These are phyloP conservation scores for Acanthosepion lycidas DNA, from an alignment of 2,888 invertebrate species.

Conservation along the genomic window DNA sequence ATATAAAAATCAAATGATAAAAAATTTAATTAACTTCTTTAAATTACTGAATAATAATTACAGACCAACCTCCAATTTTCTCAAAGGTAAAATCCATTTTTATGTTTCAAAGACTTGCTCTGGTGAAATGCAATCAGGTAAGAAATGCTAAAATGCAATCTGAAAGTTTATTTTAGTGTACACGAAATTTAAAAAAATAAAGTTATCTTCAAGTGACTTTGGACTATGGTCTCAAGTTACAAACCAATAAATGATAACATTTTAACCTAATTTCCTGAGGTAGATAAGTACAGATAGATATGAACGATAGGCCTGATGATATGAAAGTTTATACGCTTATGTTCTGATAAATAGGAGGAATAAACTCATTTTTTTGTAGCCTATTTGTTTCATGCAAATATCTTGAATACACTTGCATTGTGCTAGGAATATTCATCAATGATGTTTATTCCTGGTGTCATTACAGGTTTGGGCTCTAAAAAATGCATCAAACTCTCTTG, in stretches of 20 bases:
- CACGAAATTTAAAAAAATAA: neutral
- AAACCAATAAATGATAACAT: neutral
- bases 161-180: neutral
- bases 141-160: neutral
- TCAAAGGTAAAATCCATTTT: neutral
- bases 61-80: neutral
- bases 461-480: too few species aligned
- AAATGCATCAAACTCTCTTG: too few species aligned
- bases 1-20: too few species aligned
- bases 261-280: neutral
- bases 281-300: neutral
- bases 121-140: neutral
- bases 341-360: too few species aligned
- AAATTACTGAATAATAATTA: neutral
- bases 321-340: conserved; percentile 41
- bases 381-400: too few species aligned
- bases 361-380: too few species aligned
- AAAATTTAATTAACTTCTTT: too few species aligned
- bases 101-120: neutral
- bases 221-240: neutral
- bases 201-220: neutral
- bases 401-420: too few species aligned
- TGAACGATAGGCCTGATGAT: neutral
- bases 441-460: too few species aligned
- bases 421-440: too few species aligned